A percentile compares a stretch with the other conserved stretches of the same genome.
These are phyloP conservation scores for Xestobium rufovillosum DNA, from an alignment of 2,888 invertebrate genomes.

Conservation along the genomic window DNA sequence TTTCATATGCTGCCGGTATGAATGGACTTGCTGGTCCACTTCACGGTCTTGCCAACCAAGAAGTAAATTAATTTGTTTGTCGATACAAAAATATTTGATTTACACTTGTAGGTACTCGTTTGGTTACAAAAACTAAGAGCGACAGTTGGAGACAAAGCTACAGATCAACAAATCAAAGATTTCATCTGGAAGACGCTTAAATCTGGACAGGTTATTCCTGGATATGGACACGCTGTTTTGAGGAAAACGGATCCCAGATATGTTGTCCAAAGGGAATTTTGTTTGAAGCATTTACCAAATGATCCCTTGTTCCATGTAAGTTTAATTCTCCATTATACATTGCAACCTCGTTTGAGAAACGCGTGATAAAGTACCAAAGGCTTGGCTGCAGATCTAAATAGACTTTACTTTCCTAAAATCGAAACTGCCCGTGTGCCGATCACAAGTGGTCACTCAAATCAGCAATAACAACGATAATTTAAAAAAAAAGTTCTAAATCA, in stretches of 20 bases:
- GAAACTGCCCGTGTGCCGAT: too few species aligned
- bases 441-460: too few species aligned
- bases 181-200: constrained; percentile 97
- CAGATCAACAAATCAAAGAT: constrained; percentile 88
- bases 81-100: too few species aligned
- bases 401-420: constrained; percentile 1
- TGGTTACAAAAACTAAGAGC: constrained; percentile 88
- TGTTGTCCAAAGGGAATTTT: constrained; percentile 90
- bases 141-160: constrained; percentile 76
- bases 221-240: constrained; percentile 93
- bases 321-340: constrained; percentile 2
- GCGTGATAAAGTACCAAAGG: neutral
- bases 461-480: too few species aligned
- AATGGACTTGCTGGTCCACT: constrained; percentile 93
- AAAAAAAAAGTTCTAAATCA: too few species aligned
- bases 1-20: constrained; percentile 87
- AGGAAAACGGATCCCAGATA: constrained; percentile 92
- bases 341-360: too few species aligned
- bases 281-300: constrained; percentile 85
- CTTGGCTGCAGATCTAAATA: neutral
- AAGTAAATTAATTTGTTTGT: constrained; percentile 44
- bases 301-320: constrained; percentile 78
- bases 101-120: constrained; percentile 78
- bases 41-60: constrained; percentile 94
- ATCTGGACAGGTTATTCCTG: constrained; percentile 93